phyloP scores from a whole-genome alignment of 2,113 vertebrate species.

The Sinocyclocheilus maitianheensis region DNA sequence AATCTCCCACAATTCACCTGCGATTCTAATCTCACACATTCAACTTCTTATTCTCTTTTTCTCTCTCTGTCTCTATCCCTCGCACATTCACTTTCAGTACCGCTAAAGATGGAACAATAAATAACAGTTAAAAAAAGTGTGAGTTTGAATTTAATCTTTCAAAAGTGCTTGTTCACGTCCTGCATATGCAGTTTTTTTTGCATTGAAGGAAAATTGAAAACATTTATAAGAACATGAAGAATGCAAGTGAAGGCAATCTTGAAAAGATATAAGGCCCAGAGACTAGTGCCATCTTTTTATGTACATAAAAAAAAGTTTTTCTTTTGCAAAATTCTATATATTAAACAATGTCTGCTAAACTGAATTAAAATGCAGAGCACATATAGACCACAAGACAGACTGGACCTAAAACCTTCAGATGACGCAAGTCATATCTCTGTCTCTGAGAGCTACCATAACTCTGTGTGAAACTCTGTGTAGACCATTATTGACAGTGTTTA shows the following conservation, averaged over 20 bases:
- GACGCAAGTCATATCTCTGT: background rate
- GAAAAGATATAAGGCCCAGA: background rate
- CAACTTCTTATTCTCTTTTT: background rate
- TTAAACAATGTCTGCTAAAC: too few species aligned
- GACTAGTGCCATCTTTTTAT: background rate
- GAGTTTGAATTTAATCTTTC: background rate
- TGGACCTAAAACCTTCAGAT: background rate
- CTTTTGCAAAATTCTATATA: background rate
- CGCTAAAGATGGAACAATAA: background rate
- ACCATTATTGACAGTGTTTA: background rate
- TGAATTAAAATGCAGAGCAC: background rate
- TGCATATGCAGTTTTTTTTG: background rate
- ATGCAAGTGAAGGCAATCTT: slow-evolving; percentile 4
- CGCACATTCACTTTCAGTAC: background rate
- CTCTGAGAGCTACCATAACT: background rate
- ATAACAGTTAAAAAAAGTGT: background rate
- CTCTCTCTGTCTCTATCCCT: background rate
- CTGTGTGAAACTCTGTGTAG: slow-evolving; percentile 23
- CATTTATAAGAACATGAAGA: background rate
- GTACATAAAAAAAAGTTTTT: background rate
- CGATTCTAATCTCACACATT: slow-evolving; percentile 11
- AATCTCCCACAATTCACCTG: slow-evolving; percentile 39
- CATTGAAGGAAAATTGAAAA: background rate
- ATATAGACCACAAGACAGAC: background rate
- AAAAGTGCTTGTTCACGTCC: background rate